Evolutionary conservation across 2,113 vertebrate genomes (phyloP), one percentile per base, ranked within the genome.

Genomic region (Gymnobelideus leadbeateri): DNA sequence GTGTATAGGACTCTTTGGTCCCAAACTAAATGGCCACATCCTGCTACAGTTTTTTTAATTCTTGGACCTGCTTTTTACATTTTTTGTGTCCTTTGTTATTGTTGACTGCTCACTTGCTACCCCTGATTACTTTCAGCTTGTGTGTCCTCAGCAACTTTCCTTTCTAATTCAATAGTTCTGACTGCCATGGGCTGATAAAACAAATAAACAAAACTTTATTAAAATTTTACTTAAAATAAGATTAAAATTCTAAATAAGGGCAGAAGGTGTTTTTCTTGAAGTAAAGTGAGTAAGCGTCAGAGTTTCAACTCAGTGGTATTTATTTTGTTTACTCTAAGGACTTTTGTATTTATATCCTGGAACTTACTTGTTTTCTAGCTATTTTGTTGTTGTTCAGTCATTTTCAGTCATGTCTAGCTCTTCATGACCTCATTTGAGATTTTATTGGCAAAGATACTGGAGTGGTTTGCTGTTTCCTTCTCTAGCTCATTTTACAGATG

Each of bases 271-370:
- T 95, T 94, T 50, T 95, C 37, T 51, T 51, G 5, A 47, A 57
- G 25, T 94, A 61, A 94, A 95, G 14, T 94, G 43, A 92, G 46
- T 57, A 49, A 93, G 31, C 94, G 95, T 89, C 96, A 54, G 24
- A 90, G 19, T 5, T 91, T 91, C 21, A 94, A 89, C 3, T 93
- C 91, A 94, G n/a, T 92, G 61, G 90, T n/a, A 90, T 26, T 31
- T 89, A 4, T 94, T 95, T 94, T 95, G 5, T 53, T 37, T 55
- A 52, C 14, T 91, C n/a, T 89, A 90, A 19, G 26, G 54, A 25
- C 92, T 9, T 12, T 90, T 47, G 10, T 91, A 6, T 51, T 93
- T 93, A 4, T 89, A 91, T 95, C 53, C 43, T 93, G 49, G 61
- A 16, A 89, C 3, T 54, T 90, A 89, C 49, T 91, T 96, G 6